Evolutionary conservation across 2,797 vertebrate species (phyloP).

Genomic region (Parambassis ranga): DNA sequence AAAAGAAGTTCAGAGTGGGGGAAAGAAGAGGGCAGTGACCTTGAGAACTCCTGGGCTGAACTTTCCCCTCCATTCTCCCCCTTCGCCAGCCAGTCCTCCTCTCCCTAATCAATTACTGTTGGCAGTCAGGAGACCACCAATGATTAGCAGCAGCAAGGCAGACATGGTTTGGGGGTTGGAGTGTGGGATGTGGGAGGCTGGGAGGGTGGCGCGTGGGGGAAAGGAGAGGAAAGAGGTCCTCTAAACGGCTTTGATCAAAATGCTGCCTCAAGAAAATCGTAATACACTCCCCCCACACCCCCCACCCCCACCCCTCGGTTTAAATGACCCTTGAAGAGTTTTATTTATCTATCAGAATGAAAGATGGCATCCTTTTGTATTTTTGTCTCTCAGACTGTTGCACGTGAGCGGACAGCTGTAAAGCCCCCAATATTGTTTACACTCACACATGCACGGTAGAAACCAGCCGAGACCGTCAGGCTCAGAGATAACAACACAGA

Average conservation of each 20-base stretch:
- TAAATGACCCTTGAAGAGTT: constrained; percentile 62
- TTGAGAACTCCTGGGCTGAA: constrained; percentile 77
- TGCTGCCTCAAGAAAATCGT: constrained; percentile 49
- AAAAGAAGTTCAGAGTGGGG: constrained; percentile 61
- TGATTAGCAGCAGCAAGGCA: constrained; percentile 75
- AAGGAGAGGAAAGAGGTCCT: constrained; percentile 47
- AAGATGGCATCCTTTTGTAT: constrained; percentile 52
- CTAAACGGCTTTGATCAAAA: constrained; percentile 73
- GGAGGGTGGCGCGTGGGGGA: constrained; percentile 21
- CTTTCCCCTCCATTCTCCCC: constrained; percentile 65
- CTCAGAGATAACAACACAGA: constrained; percentile 52
- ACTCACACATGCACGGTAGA: constrained; percentile 37
- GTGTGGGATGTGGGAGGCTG: constrained; percentile 38
- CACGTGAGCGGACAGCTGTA: constrained; percentile 32
- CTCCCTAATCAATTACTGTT: constrained; percentile 84
- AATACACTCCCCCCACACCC: constrained; percentile 57
- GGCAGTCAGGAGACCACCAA: constrained; percentile 83
- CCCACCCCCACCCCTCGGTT: too few species aligned
- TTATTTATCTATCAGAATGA: constrained; percentile 63
- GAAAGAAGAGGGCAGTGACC: constrained; percentile 74
- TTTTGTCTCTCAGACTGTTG: constrained; percentile 4
- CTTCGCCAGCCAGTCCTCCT: constrained; percentile 52
- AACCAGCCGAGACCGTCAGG: constrained; percentile 39
- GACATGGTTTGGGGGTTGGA: constrained; percentile 58
- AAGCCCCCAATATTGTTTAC: constrained; percentile 49